These are phyloP conservation scores for Patiria miniata DNA, from an alignment of 35 echinoderm and acorn worm species.

Conservation along the genomic window DNA sequence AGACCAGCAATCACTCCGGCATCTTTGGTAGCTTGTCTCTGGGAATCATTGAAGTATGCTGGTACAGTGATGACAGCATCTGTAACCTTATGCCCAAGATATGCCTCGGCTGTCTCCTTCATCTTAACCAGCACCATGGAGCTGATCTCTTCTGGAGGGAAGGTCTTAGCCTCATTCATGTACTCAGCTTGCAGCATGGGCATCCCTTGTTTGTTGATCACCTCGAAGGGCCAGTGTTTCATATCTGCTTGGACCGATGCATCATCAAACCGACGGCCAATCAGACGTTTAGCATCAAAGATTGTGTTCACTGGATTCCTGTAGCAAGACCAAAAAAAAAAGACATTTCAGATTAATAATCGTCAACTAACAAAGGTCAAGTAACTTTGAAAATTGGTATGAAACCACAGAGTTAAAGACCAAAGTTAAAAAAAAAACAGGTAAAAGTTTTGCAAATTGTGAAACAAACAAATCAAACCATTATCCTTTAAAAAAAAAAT, in stretches of 20 bases:
- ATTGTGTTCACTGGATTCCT: slow-evolving; percentile 88
- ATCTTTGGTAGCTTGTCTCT: slow-evolving; percentile 84
- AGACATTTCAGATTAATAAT: too few relatives aligned
- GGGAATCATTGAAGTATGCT: slow-evolving; percentile 77
- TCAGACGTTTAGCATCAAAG: slow-evolving; percentile 92
- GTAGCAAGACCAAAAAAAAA: not conserved
- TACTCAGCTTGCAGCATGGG: slow-evolving; percentile 80
- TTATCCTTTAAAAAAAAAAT: too few relatives aligned
- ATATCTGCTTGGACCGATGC: slow-evolving; percentile 79
- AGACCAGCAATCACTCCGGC: slow-evolving; percentile 84
- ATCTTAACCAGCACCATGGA: slow-evolving; percentile 86
- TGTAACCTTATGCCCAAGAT: slow-evolving; percentile 67
- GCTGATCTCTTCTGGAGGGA: slow-evolving; percentile 86
- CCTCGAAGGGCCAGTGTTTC: slow-evolving; percentile 88
- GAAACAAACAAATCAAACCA: too few relatives aligned
- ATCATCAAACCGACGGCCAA: slow-evolving; percentile 72
- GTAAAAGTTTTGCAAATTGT: too few relatives aligned
- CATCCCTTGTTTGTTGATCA: slow-evolving; percentile 58
- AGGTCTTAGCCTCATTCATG: slow-evolving; percentile 81
- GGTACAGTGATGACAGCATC: slow-evolving; percentile 83
- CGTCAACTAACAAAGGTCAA: too few relatives aligned
- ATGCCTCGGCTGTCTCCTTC: slow-evolving; percentile 69
- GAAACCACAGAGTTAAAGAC: too few relatives aligned
- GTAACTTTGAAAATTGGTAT: too few relatives aligned
- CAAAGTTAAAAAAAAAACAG: too few relatives aligned